Percentiles rank a stretch among this genome's conserved stretches.
phyloP scores from a whole-genome alignment of 2,797 vertebrate genomes.

The Prionace glauca region DNA sequence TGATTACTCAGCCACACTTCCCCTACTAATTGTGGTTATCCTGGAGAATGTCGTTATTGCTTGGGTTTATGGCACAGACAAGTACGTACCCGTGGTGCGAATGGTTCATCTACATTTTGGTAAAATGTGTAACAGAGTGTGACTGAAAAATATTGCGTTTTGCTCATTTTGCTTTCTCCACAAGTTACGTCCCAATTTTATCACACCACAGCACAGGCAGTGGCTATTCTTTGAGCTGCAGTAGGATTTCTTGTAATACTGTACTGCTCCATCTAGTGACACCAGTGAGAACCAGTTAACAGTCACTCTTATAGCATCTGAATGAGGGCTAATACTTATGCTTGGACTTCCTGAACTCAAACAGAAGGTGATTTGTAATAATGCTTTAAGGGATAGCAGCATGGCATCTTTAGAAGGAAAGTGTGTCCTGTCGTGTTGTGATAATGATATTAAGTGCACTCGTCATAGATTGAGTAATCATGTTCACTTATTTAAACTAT shows the following conservation, averaged over 20 bases:
- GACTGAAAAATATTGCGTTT: neutral
- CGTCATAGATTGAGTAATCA: no score
- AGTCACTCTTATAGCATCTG: neutral
- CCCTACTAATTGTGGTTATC: constrained; percentile 83
- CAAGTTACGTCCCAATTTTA: neutral
- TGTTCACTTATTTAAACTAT: no score
- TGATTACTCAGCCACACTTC: constrained; percentile 91
- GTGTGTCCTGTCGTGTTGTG: no score
- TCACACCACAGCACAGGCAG: neutral
- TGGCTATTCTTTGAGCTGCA: neutral
- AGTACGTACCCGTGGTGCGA: constrained; percentile 59
- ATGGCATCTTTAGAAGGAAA: no score
- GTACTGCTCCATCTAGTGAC: neutral
- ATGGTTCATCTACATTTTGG: neutral
- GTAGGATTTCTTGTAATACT: neutral
- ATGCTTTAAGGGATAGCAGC: no score
- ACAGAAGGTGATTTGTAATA: no score
- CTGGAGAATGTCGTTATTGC: constrained; percentile 87
- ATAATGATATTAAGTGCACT: no score
- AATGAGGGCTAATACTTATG: neutral
- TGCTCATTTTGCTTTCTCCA: neutral
- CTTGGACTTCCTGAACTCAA: neutral
- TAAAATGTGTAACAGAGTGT: neutral
- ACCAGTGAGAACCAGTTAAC: neutral
- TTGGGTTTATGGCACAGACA: constrained; percentile 86